Conservation (phyloP, 2,113 vertebrate species). For the Ameiurus melas region DNA sequence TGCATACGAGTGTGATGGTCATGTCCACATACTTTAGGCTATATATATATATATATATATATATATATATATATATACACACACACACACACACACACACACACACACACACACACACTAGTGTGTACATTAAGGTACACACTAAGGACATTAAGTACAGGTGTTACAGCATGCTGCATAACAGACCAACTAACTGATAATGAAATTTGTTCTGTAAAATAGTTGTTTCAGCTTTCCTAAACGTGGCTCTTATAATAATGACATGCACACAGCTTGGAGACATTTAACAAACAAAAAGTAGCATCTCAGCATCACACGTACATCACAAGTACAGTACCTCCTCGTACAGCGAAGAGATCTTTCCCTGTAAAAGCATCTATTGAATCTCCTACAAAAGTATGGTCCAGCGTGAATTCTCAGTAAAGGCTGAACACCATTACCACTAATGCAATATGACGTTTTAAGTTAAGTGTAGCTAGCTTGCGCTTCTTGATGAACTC, state of each 20-base stretch:
- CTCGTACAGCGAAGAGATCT: background rate
- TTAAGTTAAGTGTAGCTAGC: constrained; percentile 39
- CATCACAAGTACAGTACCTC: background rate
- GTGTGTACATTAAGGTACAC: background rate
- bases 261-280: background rate
- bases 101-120: no score
- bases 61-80: no score
- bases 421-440: background rate
- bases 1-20: background rate
- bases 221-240: background rate
- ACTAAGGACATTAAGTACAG: no score
- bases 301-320: background rate
- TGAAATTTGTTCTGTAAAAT: background rate
- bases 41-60: no score
- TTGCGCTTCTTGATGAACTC: constrained; percentile 42
- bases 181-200: background rate
- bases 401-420: background rate
- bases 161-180: background rate
- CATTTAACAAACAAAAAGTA: background rate
- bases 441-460: constrained; percentile 7
- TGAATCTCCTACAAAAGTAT: background rate
- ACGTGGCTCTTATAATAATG: background rate
- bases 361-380: background rate
- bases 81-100: no score
- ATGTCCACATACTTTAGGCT: background rate